phyloP scores from a whole-genome alignment of 92 coral and sea anemone species.

The Bergia puertoricense region DNA sequence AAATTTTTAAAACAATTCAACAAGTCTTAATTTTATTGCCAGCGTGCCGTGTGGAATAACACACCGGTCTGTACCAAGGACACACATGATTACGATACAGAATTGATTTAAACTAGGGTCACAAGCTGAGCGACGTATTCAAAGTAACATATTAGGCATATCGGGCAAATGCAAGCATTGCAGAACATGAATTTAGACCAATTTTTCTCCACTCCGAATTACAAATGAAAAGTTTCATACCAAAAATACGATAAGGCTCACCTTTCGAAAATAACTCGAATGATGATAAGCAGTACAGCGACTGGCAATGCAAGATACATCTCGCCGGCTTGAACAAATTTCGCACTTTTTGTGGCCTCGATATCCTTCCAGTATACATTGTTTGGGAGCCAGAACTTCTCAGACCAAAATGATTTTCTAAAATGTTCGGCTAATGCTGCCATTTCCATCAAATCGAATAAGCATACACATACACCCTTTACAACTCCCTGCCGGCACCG shows the following conservation, averaged over 20 bases:
- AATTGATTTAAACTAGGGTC: background rate
- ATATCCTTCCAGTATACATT: conserved; percentile 74
- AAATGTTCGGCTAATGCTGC: conserved; percentile 54
- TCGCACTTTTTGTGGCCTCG: conserved; percentile 65
- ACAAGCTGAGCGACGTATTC: background rate
- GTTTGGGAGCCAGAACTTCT: conserved; percentile 86
- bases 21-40: too few species aligned
- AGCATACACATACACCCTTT: background rate
- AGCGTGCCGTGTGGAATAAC: too few species aligned
- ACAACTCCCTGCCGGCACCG: conserved; percentile 12
- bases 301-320: conserved; percentile 78
- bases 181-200: background rate
- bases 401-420: conserved; percentile 78
- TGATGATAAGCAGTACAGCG: conserved; percentile 70
- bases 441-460: conserved; percentile 29
- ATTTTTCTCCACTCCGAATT: background rate
- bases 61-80: too few species aligned
- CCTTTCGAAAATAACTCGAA: conserved; percentile 92
- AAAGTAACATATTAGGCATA: too few species aligned
- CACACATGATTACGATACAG: background rate
- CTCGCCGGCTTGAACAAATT: conserved; percentile 76
- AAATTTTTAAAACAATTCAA: background rate
- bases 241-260: conserved; percentile 39
- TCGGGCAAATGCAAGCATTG: background rate
- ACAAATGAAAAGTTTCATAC: background rate